Evolutionary conservation across 2,888 invertebrate genomes (phyloP), one percentile per base, ranked within the genome.

Genomic region (Thera obeliscata): DNA sequence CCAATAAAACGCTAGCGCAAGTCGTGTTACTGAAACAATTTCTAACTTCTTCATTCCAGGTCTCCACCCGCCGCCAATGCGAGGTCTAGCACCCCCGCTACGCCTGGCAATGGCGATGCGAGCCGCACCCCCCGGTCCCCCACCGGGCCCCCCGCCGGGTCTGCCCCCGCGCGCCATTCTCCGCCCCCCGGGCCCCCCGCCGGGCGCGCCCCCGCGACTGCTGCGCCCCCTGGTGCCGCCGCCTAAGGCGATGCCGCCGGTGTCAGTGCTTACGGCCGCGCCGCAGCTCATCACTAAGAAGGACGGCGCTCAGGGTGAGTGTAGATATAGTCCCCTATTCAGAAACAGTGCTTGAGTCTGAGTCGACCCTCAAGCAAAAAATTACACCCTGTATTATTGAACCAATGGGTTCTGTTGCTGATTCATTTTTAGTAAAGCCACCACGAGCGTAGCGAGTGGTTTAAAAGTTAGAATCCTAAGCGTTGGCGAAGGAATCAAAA

Each of bases 231-330:
- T 95, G 54, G 93, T 91, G 56, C 95, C 95, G 12, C 90, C 90
- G 72, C 88, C 87, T 52, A 86, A 85, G 60, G 75, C 75, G 8
- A 70, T 80, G 70, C 83, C 87, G 8, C 93, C 89, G 0, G 95
- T 96, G 1, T 97, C 97, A 75, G 97, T 97, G 41, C 91, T 98
- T 35, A 96, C 96, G 8, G 97, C 97, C 0, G 97, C 96, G 0
- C 97, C 97, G 11, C 97, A 97, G 81, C 94, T 97, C 43, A 96
- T 97, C 79, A 95, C 96, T 74, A 95, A 97, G 70, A 95, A 95
- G 77, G 96, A 96, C 69, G 94, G 95, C 1, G 94, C 94, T 56
- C 96, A 91, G 81, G 91, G 91, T 91, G 41, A 67, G 74, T 72
- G 22, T 22, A 22, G 22, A n/a, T n/a, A n/a, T n/a, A n/a, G n/a